Base-by-base conservation (phyloP, 2,113 vertebrate genomes). In the Scolopax mira region DNA sequence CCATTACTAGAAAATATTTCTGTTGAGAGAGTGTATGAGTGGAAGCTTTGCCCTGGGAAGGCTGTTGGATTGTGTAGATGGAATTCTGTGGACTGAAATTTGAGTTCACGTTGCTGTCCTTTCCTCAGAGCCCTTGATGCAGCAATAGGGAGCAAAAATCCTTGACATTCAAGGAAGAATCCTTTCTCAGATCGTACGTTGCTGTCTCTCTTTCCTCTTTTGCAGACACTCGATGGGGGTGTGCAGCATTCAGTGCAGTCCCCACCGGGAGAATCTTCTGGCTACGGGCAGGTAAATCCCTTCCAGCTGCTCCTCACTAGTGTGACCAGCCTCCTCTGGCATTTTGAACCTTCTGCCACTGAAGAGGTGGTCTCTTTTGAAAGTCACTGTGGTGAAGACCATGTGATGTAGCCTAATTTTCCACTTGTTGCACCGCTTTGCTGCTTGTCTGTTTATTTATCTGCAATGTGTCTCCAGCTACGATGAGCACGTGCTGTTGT, bases 231-330 rank as follows among this genome's bases (percentile, higher is more conserved):
- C 98, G 0, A 99, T 99, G 99, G 99, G 99, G 2, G 99, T 99
- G 49, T 99, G 99, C 97, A 99, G 99, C 79, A 98, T 99, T 84
- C 99, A 99, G 85, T 99, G 99, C 96, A 99, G 89, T 93, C 99
- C 99, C 4, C 98, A 99, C 58, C 90, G 89, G 17, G 98, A 99
- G 85, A 98, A 99, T 46, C 46, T 99, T 31, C 88, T 99, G 93
- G 99, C 99, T 30, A 99, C 99, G 1, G 99, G 99, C 81, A 99
- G 99, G 99, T 99, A 95, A 98, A 94, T 73, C 37, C 35, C 61
- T 49, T 33, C 30, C 6, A 25, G 11, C 25, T 62, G 22, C 22
- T 5, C 39, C 27, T 24, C 21, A 3, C 8, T 3, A 3, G 3
- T 22, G 15, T 37, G 37, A 23, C 18, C 82, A 23, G 9, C 9